These are phyloP conservation scores for Sphaeramia orbicularis DNA, from an alignment of 2,797 vertebrate genomes.

Conservation along the genomic window DNA sequence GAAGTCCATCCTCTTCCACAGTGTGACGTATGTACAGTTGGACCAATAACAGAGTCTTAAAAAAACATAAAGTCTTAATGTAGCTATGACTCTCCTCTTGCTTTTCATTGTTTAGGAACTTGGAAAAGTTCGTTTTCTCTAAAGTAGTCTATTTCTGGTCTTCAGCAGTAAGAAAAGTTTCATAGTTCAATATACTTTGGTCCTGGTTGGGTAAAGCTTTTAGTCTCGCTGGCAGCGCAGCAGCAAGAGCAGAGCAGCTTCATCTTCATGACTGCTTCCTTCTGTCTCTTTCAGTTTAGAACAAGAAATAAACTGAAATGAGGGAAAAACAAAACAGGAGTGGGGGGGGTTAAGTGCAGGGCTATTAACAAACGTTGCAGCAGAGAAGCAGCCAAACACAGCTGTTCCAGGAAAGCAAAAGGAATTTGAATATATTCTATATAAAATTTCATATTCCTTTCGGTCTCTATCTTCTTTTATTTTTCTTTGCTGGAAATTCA, in stretches of 20 bases:
- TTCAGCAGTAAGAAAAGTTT: conserved; percentile 19
- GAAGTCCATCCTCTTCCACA: conserved; percentile 22
- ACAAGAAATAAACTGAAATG: conserved; percentile 15
- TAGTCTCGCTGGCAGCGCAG: conserved; percentile 12
- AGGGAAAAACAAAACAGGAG: conserved; percentile 2
- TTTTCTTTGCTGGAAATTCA: conserved; percentile 17
- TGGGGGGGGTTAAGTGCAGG: conserved; percentile 23
- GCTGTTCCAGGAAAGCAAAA: conserved; percentile 13
- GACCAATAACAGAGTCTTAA: conserved; percentile 26
- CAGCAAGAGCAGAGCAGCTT: conserved; percentile 8
- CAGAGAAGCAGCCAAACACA: conserved; percentile 19
- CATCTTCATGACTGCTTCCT: background rate
- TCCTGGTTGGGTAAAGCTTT: conserved; percentile 61
- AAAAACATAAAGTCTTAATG: conserved; percentile 7
- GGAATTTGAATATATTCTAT: conserved; percentile 31
- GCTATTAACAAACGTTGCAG: conserved; percentile 35
- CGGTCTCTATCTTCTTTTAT: conserved; percentile 22
- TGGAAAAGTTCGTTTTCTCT: conserved; percentile 13
- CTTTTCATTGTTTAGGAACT: conserved; percentile 15
- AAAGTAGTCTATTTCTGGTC: conserved; percentile 16
- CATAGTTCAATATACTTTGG: conserved; percentile 55
- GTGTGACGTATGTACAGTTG: conserved; percentile 48
- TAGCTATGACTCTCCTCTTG: conserved; percentile 2
- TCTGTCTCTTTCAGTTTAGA: conserved; percentile 15
- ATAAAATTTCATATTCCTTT: conserved; percentile 16